phyloP scores from a whole-genome alignment of 2,113 vertebrate species.

The Peromyscus maniculatus region DNA sequence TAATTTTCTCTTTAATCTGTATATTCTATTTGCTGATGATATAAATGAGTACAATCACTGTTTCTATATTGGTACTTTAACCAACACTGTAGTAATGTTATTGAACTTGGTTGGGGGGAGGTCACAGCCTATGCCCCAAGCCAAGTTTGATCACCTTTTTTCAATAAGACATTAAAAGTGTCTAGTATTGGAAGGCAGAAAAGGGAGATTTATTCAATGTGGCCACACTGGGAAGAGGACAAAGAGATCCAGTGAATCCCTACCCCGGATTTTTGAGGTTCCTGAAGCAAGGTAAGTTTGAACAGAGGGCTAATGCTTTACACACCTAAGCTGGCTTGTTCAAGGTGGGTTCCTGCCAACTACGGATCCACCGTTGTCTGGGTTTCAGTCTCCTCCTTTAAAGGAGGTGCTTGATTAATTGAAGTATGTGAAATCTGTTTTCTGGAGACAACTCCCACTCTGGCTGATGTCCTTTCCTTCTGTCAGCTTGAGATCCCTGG shows the following conservation, averaged over 20 bases:
- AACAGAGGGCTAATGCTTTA: background rate
- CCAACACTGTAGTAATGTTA: background rate
- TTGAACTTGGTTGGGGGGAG: background rate
- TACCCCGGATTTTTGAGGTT: background rate
- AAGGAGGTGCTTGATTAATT: background rate
- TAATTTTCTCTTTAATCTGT: constrained; percentile 10
- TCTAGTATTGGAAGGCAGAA: background rate
- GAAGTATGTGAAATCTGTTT: background rate
- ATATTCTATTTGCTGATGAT: constrained; percentile 17
- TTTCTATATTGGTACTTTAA: constrained; percentile 35
- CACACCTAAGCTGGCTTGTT: background rate
- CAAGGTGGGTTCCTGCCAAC: background rate
- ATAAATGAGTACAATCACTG: background rate
- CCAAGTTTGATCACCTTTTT: background rate
- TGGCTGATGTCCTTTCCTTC: background rate
- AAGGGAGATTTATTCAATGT: background rate
- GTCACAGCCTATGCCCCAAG: background rate
- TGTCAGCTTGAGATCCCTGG: background rate
- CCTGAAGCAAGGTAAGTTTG: background rate
- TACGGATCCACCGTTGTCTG: background rate
- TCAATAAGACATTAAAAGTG: background rate
- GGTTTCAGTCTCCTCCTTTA: background rate
- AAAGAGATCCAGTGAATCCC: background rate
- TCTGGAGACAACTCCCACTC: background rate
- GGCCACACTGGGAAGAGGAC: background rate